Evolutionary conservation across 1,140 invertebrate genomes (phyloP).

Genomic region (Portunus trituberculatus): DNA sequence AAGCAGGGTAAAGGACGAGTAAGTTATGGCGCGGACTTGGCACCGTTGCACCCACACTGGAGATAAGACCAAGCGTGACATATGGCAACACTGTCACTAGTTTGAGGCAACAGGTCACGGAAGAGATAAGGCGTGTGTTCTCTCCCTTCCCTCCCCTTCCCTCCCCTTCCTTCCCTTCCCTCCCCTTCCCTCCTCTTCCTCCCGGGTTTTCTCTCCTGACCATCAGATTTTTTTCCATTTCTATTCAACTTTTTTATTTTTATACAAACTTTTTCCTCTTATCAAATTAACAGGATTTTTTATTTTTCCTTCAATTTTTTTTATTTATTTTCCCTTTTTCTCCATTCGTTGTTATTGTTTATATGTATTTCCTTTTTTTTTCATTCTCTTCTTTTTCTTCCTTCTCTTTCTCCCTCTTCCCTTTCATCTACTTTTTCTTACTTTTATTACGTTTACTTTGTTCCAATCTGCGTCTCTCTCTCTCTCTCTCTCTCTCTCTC

Average conservation of each 20-base stretch:
- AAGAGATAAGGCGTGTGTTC: not conserved
- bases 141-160: not conserved
- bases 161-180: not conserved
- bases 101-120: not conserved
- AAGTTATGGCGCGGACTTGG: not conserved
- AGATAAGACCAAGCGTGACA: not conserved
- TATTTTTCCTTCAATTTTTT: too few relatives aligned
- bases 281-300: too few relatives aligned
- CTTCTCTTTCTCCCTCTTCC: not conserved
- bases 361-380: not conserved
- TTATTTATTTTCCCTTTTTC: too few relatives aligned
- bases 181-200: too few relatives aligned
- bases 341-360: too few relatives aligned
- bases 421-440: not conserved
- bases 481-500: too few relatives aligned
- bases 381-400: not conserved
- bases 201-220: too few relatives aligned
- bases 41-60: not conserved
- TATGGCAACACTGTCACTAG: constrained; percentile 1
- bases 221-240: too few relatives aligned
- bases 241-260: too few relatives aligned
- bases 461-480: not conserved
- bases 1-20: not conserved
- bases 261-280: too few relatives aligned
- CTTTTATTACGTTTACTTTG: not conserved